Conservation (phyloP, 2,113 vertebrate species). For the Phalacrocorax carbo region DNA sequence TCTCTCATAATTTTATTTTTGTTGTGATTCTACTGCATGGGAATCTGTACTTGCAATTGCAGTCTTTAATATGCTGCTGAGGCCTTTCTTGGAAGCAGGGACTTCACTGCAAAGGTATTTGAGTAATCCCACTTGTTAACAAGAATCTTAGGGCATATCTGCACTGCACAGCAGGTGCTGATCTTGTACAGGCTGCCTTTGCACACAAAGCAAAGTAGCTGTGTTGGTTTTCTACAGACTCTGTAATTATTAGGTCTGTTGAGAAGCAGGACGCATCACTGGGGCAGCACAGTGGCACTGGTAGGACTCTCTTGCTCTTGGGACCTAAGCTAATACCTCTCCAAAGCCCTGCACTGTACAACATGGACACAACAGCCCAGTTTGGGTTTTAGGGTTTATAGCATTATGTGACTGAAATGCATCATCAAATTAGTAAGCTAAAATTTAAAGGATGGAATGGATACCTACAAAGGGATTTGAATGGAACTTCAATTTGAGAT, state of each 20-base stretch:
- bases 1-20: neutral
- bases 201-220: neutral
- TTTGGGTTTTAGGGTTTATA: neutral
- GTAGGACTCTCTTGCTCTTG: neutral
- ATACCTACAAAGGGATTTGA: neutral
- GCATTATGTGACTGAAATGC: neutral
- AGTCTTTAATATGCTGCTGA: neutral
- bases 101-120: neutral
- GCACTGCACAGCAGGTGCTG: neutral
- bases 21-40: neutral
- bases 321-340: neutral
- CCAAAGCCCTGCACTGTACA: neutral
- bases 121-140: neutral
- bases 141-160: neutral
- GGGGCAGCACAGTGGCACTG: neutral
- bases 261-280: neutral
- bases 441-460: neutral
- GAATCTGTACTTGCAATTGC: neutral
- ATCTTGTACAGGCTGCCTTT: neutral
- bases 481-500: neutral
- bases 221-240: neutral
- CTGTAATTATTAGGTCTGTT: neutral
- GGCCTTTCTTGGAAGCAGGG: neutral
- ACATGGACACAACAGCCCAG: neutral
- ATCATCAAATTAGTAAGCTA: neutral